phyloP scores from a whole-genome alignment of 2,797 vertebrate genomes.

The Brachyalestes nurse region DNA sequence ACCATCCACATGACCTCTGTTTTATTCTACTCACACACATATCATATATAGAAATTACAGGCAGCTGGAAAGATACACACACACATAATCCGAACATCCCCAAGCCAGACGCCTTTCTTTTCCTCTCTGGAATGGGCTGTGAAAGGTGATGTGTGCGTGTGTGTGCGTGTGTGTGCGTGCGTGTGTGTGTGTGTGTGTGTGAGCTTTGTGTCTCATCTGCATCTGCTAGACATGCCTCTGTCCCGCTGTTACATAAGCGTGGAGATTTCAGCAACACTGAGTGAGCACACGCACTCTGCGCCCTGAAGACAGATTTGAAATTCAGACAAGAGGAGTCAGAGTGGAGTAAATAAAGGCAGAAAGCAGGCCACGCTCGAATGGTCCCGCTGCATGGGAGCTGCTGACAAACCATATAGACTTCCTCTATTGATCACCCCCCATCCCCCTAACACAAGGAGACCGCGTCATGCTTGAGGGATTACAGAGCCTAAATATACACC shows the following conservation, averaged over 20 bases:
- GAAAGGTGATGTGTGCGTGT: slow-evolving; percentile 35
- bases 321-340: slow-evolving; percentile 42
- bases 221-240: slow-evolving; percentile 44
- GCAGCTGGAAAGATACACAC: neutral
- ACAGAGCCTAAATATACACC: slow-evolving; percentile 20
- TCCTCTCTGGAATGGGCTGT: slow-evolving; percentile 13
- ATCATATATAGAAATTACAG: neutral
- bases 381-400: slow-evolving; percentile 8
- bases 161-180: too few species aligned
- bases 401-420: slow-evolving; percentile 4
- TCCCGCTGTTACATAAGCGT: slow-evolving; percentile 45
- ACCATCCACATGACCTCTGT: slow-evolving; percentile 20
- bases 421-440: neutral
- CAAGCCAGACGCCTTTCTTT: slow-evolving; percentile 11
- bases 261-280: slow-evolving; percentile 38
- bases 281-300: slow-evolving; percentile 17
- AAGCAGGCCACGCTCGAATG: slow-evolving; percentile 24
- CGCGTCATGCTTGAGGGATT: neutral
- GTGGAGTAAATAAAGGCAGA: slow-evolving; percentile 33
- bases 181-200: slow-evolving; percentile 17
- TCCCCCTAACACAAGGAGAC: neutral
- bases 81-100: neutral
- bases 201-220: slow-evolving; percentile 15
- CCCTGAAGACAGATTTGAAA: slow-evolving; percentile 45
- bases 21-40: slow-evolving; percentile 3